A percentile compares a stretch with the other conserved stretches of the same genome.
These are phyloP conservation scores for Trinectes maculatus DNA, from an alignment of 2,113 vertebrate species.

Conservation along the genomic window DNA sequence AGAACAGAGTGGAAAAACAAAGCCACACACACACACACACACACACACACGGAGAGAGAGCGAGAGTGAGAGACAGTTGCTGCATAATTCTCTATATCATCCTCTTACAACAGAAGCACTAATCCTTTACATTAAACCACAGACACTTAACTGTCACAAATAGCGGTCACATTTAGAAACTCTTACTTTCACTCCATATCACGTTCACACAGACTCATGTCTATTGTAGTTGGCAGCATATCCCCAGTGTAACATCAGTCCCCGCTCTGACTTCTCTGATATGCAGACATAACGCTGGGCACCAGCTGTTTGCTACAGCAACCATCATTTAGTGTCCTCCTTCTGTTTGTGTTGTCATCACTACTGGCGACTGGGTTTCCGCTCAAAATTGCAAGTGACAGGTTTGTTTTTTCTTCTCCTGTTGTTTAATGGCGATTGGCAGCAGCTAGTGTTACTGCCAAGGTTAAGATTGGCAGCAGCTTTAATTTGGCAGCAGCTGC, in stretches of 20 bases:
- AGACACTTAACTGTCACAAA: slow-evolving; percentile 44
- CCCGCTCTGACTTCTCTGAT: slow-evolving; percentile 36
- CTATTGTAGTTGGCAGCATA: slow-evolving; percentile 48
- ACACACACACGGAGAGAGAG: slow-evolving; percentile 39
- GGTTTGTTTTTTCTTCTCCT: too few relatives aligned
- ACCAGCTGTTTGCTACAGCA: slow-evolving; percentile 50
- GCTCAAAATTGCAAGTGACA: not conserved
- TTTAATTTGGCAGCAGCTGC: not conserved
- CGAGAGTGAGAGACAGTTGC: too few relatives aligned
- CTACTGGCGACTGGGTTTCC: not conserved
- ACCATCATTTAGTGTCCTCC: slow-evolving; percentile 26
- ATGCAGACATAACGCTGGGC: slow-evolving; percentile 23
- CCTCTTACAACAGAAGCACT: slow-evolving; percentile 49
- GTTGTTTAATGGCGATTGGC: too few relatives aligned
- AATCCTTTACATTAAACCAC: slow-evolving; percentile 67
- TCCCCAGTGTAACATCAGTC: slow-evolving; percentile 36
- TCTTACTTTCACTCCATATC: slow-evolving; percentile 43
- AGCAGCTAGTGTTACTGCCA: too few relatives aligned
- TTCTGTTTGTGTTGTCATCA: not conserved
- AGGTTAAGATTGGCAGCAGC: not conserved
- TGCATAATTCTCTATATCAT: slow-evolving; percentile 54
- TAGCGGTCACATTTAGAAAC: slow-evolving; percentile 20
- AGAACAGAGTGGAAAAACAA: slow-evolving; percentile 46
- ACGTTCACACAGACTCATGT: slow-evolving; percentile 26
- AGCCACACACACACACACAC: slow-evolving; percentile 10